Evolutionary conservation across 1,140 invertebrate genomes (phyloP).

Genomic region (Caerostris darwini): DNA sequence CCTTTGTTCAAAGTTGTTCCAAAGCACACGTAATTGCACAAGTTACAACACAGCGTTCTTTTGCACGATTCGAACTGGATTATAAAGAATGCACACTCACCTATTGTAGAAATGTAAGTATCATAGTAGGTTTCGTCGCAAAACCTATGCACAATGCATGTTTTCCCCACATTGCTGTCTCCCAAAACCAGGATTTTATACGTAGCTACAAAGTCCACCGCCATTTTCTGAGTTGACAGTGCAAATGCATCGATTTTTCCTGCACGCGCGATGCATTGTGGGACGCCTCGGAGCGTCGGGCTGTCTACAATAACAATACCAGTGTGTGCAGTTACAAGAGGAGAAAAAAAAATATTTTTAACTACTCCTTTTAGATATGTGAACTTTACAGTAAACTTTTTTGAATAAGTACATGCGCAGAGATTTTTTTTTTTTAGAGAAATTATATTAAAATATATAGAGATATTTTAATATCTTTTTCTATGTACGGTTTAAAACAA

Average conservation of each 20-base stretch:
- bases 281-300: conserved; percentile 50
- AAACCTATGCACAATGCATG: conserved; percentile 94
- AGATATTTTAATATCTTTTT: not conserved
- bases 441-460: not conserved
- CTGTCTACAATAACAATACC: conserved; percentile 47
- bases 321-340: not conserved
- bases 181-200: conserved; percentile 91
- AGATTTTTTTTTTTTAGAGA: not conserved
- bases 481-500: not conserved
- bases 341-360: too few relatives aligned
- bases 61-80: too few relatives aligned
- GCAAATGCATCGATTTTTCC: conserved; percentile 64
- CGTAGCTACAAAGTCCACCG: conserved; percentile 78
- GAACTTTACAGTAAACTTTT: not conserved
- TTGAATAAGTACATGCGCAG: too few relatives aligned
- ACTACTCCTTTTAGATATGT: too few relatives aligned
- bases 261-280: conserved; percentile 57
- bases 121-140: conserved; percentile 93
- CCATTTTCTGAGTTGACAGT: conserved; percentile 74
- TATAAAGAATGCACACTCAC: conserved; percentile 47
- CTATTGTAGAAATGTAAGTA: conserved; percentile 78
- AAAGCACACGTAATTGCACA: too few relatives aligned
- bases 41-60: too few relatives aligned
- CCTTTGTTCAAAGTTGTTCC: too few relatives aligned
- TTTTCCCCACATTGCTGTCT: conserved; percentile 95